Evolutionary conservation across 2,797 vertebrate genomes (phyloP).

Genomic region (Pseudotriccus pelzelni): DNA sequence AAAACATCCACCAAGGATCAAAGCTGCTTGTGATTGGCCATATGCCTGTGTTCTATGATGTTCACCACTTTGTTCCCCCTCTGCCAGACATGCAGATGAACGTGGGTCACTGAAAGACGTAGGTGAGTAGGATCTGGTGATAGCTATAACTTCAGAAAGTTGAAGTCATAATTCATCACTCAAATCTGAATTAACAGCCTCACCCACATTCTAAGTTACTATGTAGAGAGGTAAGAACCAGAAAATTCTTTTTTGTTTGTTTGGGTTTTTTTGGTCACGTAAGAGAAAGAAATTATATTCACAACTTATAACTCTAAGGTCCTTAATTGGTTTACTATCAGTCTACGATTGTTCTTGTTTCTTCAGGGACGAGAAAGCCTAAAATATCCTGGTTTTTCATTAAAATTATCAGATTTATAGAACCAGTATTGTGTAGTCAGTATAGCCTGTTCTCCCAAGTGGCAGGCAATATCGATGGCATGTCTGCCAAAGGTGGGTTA

Average conservation of each 20-base stretch:
- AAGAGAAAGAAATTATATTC: neutral
- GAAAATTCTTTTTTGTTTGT: neutral
- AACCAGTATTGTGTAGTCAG: conserved; percentile 1
- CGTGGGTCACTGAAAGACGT: neutral
- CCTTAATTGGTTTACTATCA: conserved; percentile 42
- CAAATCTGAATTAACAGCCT: neutral
- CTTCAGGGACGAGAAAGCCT: conserved; percentile 18
- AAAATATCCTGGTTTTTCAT: conserved; percentile 40
- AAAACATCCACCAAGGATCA: neutral
- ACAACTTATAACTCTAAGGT: neutral
- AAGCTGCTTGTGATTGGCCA: neutral
- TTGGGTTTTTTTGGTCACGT: neutral
- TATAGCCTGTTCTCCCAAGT: neutral
- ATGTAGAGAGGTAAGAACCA: neutral
- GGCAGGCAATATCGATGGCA: conserved; percentile 4
- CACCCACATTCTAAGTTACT: neutral
- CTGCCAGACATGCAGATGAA: neutral
- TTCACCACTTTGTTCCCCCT: neutral
- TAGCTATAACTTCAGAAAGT: neutral
- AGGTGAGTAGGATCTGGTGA: neutral
- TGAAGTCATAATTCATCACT: neutral
- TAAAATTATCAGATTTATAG: conserved; percentile 46
- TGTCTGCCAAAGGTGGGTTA: neutral
- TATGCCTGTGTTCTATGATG: neutral
- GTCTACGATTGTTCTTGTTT: conserved; percentile 23